Evolutionary conservation across 2,113 vertebrate genomes (phyloP), one percentile per base, ranked within the genome.

Genomic region (Brachirus orientalis): DNA sequence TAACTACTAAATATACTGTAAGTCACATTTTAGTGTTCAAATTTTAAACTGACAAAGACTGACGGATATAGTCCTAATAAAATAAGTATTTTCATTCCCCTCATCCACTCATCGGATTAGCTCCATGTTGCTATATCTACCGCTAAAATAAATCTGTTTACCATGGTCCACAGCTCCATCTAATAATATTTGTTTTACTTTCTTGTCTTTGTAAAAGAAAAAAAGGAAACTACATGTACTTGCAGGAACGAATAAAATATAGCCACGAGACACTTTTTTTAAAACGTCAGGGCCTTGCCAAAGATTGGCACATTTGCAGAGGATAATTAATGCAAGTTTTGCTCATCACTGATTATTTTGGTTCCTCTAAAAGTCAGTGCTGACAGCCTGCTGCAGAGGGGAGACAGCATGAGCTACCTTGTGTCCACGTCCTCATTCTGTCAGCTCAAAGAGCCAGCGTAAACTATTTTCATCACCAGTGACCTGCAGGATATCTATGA

Each of bases 141-240:
- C 58, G 64, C 51, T 69, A 57, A 80, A 64, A 79, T 72, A 86
- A 80, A 85, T 77, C 38, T 81, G 83, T 91, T 90, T 85, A 90
- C 84, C 51, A 20, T 86, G 65, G 57, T 78, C 69, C 71, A 52
- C 57, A 63, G 56, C 65, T 50, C 37, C 78, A 46, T 84, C 60
- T 44, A 50, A 83, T 89, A 90, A 90, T 92, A 90, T 92, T 91
- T 87, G 89, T 89, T 92, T 92, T 80, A 67, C 69, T 60, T 70
- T 88, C 86, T 74, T 81, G 84, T 93, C 85, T 89, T 86, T 75
- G 4, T 43, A 13, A 12, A 43, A 45, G 18, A n/a, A 74, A 83
- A 80, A 84, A 65, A 86, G 28, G 28, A 28, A 84, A 75, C 50
- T 52, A 70, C 52, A 76, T 13, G 61, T 56, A 61, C 75, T 53